Base-by-base conservation (phyloP, 1,140 invertebrate genomes). In the Lycorma delicatula region DNA sequence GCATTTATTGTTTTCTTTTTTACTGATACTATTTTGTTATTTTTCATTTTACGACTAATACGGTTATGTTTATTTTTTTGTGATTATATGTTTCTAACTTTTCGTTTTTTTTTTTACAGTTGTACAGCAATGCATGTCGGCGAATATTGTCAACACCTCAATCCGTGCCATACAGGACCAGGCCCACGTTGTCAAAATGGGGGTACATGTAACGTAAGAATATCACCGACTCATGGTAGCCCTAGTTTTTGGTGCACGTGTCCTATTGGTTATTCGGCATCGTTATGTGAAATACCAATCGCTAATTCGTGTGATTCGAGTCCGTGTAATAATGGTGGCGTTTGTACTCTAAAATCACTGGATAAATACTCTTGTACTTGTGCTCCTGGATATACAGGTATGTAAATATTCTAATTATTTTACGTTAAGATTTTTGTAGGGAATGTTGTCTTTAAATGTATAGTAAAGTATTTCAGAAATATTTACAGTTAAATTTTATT, bases 91-190 rank as follows among this genome's bases (percentile, higher is more conserved):
- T 44, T 44, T 11, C 13, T 41, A 3, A 12, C 41, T 44, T 34
- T 11, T 41, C 2, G 5, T 44, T 22, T 44, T 22, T 44, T 5
- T 44, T 2, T 74, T 89, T 80, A 53, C 85, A 97, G 93, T 68
- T 98, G 94, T 72, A 89, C 90, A 55, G 82, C 87, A 18, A 82
- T 85, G 69, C 94, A 85, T 75, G 89, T 93, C 38, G 93, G 93
- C 61, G 91, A 95, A 71, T 96, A 91, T 75, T 98, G 94, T 69
- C 88, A 97, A 68, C 83, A 93, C 70, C 76, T 82, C 58, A 96
- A 97, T 75, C 93, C 94, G 1, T 98, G 94, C 72, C 81, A 89
- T 67, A 91, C 88, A 47, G 89, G 85, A 4, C 81, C 82, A 0
- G 81, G 80, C 22, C 74, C 76, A 9, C 81, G 89, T 41, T 93